These are phyloP conservation scores for Eciton burchellii DNA, from an alignment of 1,140 invertebrate genomes.

Conservation along the genomic window DNA sequence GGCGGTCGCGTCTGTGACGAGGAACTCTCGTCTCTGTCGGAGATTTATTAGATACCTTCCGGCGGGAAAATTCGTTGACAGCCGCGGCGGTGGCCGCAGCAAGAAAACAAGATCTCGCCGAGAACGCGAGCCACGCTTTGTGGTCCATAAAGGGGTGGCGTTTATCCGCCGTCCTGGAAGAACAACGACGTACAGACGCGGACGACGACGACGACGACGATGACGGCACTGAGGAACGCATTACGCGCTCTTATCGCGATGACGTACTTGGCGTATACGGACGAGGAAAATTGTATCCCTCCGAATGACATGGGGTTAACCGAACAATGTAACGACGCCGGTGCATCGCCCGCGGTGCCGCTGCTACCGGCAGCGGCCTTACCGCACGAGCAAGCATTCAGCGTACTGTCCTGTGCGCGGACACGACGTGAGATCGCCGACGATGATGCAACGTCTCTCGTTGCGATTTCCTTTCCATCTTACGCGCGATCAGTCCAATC, in stretches of 20 bases:
- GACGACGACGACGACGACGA: background rate
- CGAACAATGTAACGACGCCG: slow-evolving; percentile 67
- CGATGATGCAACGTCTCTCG: slow-evolving; percentile 41
- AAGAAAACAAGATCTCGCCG: slow-evolving; percentile 49
- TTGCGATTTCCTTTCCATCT: slow-evolving; percentile 40
- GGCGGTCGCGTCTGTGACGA: slow-evolving; percentile 42
- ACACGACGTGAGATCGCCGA: slow-evolving; percentile 7
- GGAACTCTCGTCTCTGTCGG: slow-evolving; percentile 39
- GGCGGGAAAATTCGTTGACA: slow-evolving; percentile 56
- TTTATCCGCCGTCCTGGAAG: slow-evolving; percentile 46
- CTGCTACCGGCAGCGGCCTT: slow-evolving; percentile 15
- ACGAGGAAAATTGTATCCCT: slow-evolving; percentile 66
- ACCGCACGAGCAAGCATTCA: slow-evolving; percentile 38
- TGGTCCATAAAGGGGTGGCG: slow-evolving; percentile 54
- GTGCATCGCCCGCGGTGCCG: slow-evolving; percentile 39
- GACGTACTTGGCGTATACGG: slow-evolving; percentile 51
- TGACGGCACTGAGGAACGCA: slow-evolving; percentile 23
- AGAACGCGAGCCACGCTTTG: slow-evolving; percentile 42
- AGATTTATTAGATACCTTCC: slow-evolving; percentile 66
- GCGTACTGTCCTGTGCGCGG: background rate
- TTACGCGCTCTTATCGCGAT: slow-evolving; percentile 64
- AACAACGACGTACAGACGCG: slow-evolving; percentile 34
- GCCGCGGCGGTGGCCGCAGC: slow-evolving; percentile 36
- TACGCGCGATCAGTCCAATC: no score
- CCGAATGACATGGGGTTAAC: slow-evolving; percentile 68